Evolutionary conservation across 2,888 invertebrate species (phyloP).

Genomic region (Tinea pellionella): DNA sequence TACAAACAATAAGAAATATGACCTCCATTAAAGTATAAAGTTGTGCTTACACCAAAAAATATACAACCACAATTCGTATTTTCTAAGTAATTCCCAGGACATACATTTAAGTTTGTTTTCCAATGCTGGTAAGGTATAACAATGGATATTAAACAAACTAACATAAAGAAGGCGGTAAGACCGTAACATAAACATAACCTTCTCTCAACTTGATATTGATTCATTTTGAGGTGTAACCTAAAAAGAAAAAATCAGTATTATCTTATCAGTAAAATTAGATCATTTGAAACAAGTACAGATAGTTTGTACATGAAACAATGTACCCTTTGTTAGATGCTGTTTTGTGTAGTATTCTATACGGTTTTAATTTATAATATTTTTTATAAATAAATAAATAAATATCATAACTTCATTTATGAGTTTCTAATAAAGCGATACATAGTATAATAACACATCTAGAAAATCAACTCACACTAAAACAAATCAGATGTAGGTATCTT

Average conservation of each 20-base stretch:
- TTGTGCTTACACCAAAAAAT: conserved; percentile 72
- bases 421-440: too few relatives aligned
- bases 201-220: conserved; percentile 52
- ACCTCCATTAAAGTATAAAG: conserved; percentile 74
- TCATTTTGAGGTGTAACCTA: conserved; percentile 30
- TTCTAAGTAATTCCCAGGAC: conserved; percentile 63
- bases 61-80: conserved; percentile 78
- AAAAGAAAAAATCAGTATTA: background rate
- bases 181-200: conserved; percentile 48
- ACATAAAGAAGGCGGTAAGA: conserved; percentile 35
- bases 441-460: too few relatives aligned
- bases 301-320: too few relatives aligned
- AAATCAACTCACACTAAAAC: too few relatives aligned
- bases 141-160: conserved; percentile 52
- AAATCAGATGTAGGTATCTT: too few relatives aligned
- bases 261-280: conserved; percentile 5
- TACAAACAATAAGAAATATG: conserved; percentile 74
- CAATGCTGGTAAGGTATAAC: conserved; percentile 78
- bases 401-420: too few relatives aligned
- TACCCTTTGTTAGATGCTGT: too few relatives aligned
- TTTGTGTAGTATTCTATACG: too few relatives aligned
- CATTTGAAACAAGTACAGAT: background rate
- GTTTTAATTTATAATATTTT: too few relatives aligned
- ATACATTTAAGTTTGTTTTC: conserved; percentile 74
- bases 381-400: too few relatives aligned